phyloP scores from a whole-genome alignment of 2,888 invertebrate genomes.

The Rhagophthalmus giganteus region DNA sequence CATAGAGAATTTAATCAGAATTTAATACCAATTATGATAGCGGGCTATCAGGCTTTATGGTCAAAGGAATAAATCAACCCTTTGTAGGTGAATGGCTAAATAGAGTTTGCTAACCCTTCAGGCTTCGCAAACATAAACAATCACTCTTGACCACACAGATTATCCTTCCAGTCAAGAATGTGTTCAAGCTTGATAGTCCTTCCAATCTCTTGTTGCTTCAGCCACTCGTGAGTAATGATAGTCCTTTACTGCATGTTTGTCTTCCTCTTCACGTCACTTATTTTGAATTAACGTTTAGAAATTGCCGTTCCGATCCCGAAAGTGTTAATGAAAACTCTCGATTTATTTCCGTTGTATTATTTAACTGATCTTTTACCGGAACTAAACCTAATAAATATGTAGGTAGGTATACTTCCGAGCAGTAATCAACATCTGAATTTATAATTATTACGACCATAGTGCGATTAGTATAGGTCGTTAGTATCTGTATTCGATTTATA shows the following conservation, averaged over 20 bases:
- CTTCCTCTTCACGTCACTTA: slow-evolving; percentile 14
- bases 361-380: no score
- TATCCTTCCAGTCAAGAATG: slow-evolving; percentile 38
- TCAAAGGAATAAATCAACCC: slow-evolving; percentile 26
- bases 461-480: no score
- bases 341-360: no score
- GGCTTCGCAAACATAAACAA: slow-evolving; percentile 36
- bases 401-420: no score
- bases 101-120: slow-evolving; percentile 34
- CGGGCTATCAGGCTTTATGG: slow-evolving; percentile 8
- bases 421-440: no score
- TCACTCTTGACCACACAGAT: slow-evolving; percentile 39
- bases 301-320: not conserved
- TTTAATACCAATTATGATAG: slow-evolving; percentile 15
- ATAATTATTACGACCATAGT: no score
- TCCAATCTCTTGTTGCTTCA: slow-evolving; percentile 33
- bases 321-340: not conserved
- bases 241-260: slow-evolving; percentile 20
- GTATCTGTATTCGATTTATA: no score
- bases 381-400: no score
- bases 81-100: slow-evolving; percentile 21
- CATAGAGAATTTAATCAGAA: slow-evolving; percentile 3
- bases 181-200: slow-evolving; percentile 35
- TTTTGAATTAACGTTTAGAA: not conserved
- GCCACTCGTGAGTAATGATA: slow-evolving; percentile 27